Evolutionary conservation across 2,797 vertebrate species (phyloP), one percentile per base, ranked within the genome.

Genomic region (Lindbergichthys nudifrons): DNA sequence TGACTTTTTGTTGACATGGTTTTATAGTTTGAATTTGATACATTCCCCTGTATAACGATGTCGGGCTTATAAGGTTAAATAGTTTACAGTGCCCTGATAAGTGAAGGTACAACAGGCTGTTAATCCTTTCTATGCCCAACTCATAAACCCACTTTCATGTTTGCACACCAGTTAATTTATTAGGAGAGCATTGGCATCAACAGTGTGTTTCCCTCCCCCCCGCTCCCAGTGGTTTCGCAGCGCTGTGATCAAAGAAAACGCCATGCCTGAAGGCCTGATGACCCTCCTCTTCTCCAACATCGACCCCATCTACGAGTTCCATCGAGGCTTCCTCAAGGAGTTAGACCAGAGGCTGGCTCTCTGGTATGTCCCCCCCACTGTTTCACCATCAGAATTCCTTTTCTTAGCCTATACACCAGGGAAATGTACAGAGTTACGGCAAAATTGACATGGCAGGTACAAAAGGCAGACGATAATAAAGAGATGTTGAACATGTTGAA

Each of bases 251-350:
- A 97, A 97, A 94, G 97, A 97, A 81, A 96, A 96, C 0, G 96
- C 96, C 65, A 96, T 97, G 96, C 96, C 97, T 0, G 96, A 97
- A 30, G 93, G 93, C 11, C 94, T 98, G 84, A 97, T 96, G 96
- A 95, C 94, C 0, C 93, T 98, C 58, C 95, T 99, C 42, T 99
- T 99, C 94, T 97, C 97, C 82, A 98, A 96, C 91, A 96, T 99
- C 0, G 97, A 98, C 85, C 97, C 98, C 10, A 94, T 99, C 84
- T 97, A 97, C 3, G 96, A 98, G 88, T 97, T 98, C 92, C 98
- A 99, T 70, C 87, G 96, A 77, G 95, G 95, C 72, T 99, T 99
- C 88, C 95, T 99, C 74, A 97, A 94, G 51, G 97, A 98, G 91
- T 85, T 99, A 46, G 97, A 99, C 79, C 96, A 98, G 90, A 94